Base-by-base conservation (phyloP, 2,113 vertebrate genomes). In the Scomber colias region DNA sequence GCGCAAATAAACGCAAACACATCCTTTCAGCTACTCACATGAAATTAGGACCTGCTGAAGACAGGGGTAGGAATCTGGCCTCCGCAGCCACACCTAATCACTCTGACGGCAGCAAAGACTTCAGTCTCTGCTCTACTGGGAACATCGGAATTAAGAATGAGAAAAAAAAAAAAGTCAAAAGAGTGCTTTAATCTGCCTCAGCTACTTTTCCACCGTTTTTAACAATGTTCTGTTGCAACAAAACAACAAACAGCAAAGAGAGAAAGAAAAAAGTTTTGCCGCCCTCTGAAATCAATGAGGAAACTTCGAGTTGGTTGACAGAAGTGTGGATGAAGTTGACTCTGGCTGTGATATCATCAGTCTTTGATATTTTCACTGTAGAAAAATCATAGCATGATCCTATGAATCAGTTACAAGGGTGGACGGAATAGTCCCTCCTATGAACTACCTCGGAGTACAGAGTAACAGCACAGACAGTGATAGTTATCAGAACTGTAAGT, bases 81-180 rank as follows among this genome's bases (percentile, higher is more conserved):
- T 93, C 90, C 79, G 71, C 92, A 95, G 95, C 94, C 94, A 95
- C 92, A 94, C 90, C 92, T 93, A 94, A 95, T 95, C 93, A 95
- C 89, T 86, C 90, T 92, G 94, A 94, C 86, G 72, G 92, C 85
- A 87, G 91, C 83, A 89, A 87, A 93, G 89, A 91, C 82, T 91
- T 89, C 90, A 86, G 87, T 75, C 59, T 85, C 55, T 40, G 77
- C 86, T 92, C 93, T 75, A 40, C 84, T 66, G 92, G 94, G 94
- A 93, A 79, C 81, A 77, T 77, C 71, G 35, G 88, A 92, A 93
- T 92, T 83, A 88, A 89, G 67, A 81, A 87, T 77, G 80, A 85
- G 85, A 15, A 60, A 81, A 75, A 21, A 75, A 21, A 21, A 83
- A 71, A 57, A 59, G 2, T 5, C 48, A 78, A 79, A 69, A 66